These are phyloP conservation scores for Eilema caniola DNA, from an alignment of 2,888 invertebrate genomes.

Conservation along the genomic window DNA sequence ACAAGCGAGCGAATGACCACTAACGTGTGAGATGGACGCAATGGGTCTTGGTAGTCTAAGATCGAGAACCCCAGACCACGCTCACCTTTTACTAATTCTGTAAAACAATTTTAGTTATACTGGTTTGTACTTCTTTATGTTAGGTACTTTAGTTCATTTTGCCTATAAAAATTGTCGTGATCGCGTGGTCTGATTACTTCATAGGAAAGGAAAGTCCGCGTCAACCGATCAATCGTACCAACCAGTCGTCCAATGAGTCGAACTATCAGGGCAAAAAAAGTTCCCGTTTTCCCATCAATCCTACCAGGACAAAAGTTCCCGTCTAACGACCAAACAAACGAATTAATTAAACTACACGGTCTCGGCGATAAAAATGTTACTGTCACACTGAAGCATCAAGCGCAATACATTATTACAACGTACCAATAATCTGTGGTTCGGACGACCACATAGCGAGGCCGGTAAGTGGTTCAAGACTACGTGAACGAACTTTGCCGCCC, in stretches of 20 bases:
- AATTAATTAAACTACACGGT: too few relatives aligned
- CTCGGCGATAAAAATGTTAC: too few relatives aligned
- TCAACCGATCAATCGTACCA: too few relatives aligned
- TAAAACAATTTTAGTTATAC: constrained; percentile 1
- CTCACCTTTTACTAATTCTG: constrained; percentile 97
- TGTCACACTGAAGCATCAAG: too few relatives aligned
- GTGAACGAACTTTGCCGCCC: constrained; percentile 86
- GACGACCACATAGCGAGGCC: constrained; percentile 99
- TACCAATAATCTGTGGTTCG: constrained; percentile 96
- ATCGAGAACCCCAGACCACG: constrained; percentile 99
- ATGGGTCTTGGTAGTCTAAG: constrained; percentile 97
- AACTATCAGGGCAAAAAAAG: too few relatives aligned
- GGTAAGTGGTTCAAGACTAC: constrained; percentile 98
- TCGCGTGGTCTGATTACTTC: too few relatives aligned
- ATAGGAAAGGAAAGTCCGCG: too few relatives aligned
- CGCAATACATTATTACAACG: neutral
- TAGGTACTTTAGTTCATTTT: neutral
- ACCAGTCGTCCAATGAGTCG: too few relatives aligned
- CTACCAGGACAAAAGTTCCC: too few relatives aligned
- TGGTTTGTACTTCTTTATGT: neutral
- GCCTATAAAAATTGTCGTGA: neutral
- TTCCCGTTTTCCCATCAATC: too few relatives aligned
- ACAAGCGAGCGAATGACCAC: constrained; percentile 99
- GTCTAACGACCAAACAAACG: too few relatives aligned
- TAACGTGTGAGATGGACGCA: constrained; percentile 98